A percentile compares a stretch with the other conserved stretches of the same genome.
These are phyloP conservation scores for Chaitophorus viminalis DNA, from an alignment of 2,888 invertebrate species.

Conservation along the genomic window DNA sequence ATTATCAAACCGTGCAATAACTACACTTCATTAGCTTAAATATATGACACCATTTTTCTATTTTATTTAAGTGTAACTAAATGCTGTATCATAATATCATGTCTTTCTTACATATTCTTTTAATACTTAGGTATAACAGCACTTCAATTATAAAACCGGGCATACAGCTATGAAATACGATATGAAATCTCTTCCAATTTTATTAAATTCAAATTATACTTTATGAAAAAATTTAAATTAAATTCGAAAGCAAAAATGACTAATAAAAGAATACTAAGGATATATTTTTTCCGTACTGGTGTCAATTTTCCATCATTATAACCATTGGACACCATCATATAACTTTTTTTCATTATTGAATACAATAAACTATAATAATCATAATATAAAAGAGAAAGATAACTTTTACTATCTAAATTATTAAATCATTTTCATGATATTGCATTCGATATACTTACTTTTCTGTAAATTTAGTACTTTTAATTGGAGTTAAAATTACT, in stretches of 20 bases:
- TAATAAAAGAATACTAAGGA: not conserved
- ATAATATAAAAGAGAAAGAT: not conserved
- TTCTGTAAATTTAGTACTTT: too few species aligned
- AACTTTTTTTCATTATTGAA: not conserved
- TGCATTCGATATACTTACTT: not conserved
- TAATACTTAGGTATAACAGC: not conserved
- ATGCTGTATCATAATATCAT: not conserved
- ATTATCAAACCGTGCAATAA: not conserved
- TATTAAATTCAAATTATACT: slow-evolving; percentile 4
- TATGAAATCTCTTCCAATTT: not conserved
- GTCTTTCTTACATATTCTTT: not conserved
- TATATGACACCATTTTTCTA: not conserved
- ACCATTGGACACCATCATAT: not conserved
- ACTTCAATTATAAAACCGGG: slow-evolving; percentile 9
- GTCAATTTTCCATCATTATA: not conserved
- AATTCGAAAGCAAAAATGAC: slow-evolving; percentile 3
- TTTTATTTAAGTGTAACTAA: not conserved
- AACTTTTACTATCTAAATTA: not conserved
- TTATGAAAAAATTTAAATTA: not conserved
- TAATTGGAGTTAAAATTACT: too few species aligned
- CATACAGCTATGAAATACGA: not conserved
- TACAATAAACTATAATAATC: not conserved
- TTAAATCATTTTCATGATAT: not conserved
- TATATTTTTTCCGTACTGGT: not conserved
- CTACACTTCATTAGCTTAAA: not conserved